Conservation (phyloP, 2,797 vertebrate genomes). For the Meda fulgida region DNA sequence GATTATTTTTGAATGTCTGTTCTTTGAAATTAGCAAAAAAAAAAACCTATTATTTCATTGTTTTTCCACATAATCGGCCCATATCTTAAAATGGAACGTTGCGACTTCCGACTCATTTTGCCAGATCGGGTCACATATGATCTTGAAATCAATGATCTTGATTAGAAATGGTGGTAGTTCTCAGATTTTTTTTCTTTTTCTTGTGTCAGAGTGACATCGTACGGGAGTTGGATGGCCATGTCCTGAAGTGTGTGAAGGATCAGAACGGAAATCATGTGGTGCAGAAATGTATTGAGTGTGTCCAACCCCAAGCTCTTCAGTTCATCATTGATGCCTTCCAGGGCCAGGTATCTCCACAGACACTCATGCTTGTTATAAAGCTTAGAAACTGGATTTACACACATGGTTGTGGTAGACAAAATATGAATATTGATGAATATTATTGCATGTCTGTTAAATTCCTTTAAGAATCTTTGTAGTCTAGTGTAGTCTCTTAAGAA, state of each 20-base stretch:
- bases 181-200: neutral
- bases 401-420: neutral
- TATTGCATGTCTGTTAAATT: neutral
- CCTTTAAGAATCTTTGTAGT: neutral
- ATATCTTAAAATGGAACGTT: no score
- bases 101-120: no score
- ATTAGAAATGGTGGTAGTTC: neutral
- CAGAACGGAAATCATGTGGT: slow-evolving; percentile 91
- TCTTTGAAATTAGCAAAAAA: no score
- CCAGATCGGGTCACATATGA: no score
- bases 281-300: slow-evolving; percentile 89
- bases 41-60: no score
- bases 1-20: no score
- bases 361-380: neutral
- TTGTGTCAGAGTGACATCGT: slow-evolving; percentile 85
- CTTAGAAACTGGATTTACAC: neutral
- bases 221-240: slow-evolving; percentile 86
- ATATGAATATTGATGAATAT: neutral
- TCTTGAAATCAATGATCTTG: no score
- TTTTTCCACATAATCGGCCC: no score
- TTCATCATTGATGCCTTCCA: slow-evolving; percentile 90
- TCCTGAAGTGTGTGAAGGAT: slow-evolving; percentile 89
- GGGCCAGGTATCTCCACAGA: slow-evolving; percentile 78
- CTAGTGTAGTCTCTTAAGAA: neutral
- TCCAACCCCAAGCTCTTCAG: slow-evolving; percentile 86